A percentile compares a stretch with the other conserved stretches of the same genome.
Evolutionary conservation across 2,888 invertebrate species (phyloP).

Genomic region (Pemphredon lugubris): DNA sequence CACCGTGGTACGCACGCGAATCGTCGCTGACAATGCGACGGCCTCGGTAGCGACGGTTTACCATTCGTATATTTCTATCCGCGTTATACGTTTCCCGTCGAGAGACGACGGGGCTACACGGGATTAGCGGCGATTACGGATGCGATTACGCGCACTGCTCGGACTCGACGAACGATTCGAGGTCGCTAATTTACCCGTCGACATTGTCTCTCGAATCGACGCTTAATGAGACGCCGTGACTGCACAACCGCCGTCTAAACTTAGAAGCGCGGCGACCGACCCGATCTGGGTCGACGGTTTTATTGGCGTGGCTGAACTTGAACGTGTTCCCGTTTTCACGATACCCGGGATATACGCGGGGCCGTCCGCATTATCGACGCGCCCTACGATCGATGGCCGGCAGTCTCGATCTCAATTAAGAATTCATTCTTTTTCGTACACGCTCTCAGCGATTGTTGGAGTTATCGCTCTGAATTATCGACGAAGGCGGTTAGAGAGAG

Average conservation of each 20-base stretch:
- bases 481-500: background rate
- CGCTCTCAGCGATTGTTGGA: background rate
- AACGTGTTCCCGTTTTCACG: constrained; percentile 52
- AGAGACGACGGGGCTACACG: too few species aligned
- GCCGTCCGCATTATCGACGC: constrained; percentile 33
- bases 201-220: constrained; percentile 52
- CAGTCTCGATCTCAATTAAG: constrained; percentile 41
- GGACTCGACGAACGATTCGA: background rate
- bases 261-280: constrained; percentile 30
- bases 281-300: constrained; percentile 55
- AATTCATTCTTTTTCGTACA: constrained; percentile 11
- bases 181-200: constrained; percentile 33
- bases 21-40: too few species aligned
- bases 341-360: constrained; percentile 7
- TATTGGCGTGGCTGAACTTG: constrained; percentile 59
- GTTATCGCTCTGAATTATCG: constrained; percentile 28
- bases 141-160: too few species aligned
- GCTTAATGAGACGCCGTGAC: constrained; percentile 42
- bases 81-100: too few species aligned
- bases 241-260: constrained; percentile 39
- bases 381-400: constrained; percentile 30
- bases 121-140: too few species aligned
- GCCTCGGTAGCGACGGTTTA: too few species aligned
- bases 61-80: too few species aligned
- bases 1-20: too few species aligned